Conservation (phyloP, 1,140 invertebrate genomes). For the Bradysia coprophila region DNA sequence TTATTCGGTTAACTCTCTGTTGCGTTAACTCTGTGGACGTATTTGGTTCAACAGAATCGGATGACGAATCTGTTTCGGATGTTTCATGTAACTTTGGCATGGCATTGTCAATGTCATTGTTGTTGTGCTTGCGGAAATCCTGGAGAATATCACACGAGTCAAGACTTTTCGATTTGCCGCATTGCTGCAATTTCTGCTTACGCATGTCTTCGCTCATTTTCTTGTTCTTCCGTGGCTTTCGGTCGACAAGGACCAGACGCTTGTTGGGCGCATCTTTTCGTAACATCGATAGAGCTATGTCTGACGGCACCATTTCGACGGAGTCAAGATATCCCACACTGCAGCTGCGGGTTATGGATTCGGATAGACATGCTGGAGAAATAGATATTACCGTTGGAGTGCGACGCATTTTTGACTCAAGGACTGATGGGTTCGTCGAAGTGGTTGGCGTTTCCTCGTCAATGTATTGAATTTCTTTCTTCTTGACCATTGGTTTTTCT, state of each 20-base stretch:
- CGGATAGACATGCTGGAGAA: slow-evolving; percentile 34
- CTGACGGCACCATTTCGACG: slow-evolving; percentile 52
- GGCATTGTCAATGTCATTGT: slow-evolving; percentile 5
- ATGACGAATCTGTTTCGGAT: slow-evolving; percentile 11
- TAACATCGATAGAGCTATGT: slow-evolving; percentile 46
- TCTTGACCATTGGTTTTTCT: slow-evolving; percentile 19
- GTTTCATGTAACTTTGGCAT: slow-evolving; percentile 20
- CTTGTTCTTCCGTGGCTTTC: slow-evolving; percentile 28
- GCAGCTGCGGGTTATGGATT: slow-evolving; percentile 61
- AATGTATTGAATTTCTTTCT: slow-evolving; percentile 41
- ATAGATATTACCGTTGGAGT: slow-evolving; percentile 43
- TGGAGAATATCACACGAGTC: slow-evolving; percentile 49
- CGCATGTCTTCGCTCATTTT: slow-evolving; percentile 10
- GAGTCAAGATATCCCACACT: slow-evolving; percentile 69
- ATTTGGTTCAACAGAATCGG: slow-evolving; percentile 6
- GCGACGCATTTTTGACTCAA: slow-evolving; percentile 28
- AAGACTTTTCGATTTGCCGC: slow-evolving; percentile 63
- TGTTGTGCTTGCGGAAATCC: slow-evolving; percentile 10
- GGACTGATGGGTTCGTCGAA: background rate
- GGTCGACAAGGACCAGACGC: slow-evolving; percentile 50
- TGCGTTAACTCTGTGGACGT: background rate
- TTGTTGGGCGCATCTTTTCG: slow-evolving; percentile 52
- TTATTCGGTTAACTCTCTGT: background rate
- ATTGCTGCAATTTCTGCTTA: slow-evolving; percentile 43
- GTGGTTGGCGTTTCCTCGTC: slow-evolving; percentile 36